These are phyloP conservation scores for Stichodactyla helianthus DNA, from an alignment of 64 coral and sea anemone genomes.

Conservation along the genomic window DNA sequence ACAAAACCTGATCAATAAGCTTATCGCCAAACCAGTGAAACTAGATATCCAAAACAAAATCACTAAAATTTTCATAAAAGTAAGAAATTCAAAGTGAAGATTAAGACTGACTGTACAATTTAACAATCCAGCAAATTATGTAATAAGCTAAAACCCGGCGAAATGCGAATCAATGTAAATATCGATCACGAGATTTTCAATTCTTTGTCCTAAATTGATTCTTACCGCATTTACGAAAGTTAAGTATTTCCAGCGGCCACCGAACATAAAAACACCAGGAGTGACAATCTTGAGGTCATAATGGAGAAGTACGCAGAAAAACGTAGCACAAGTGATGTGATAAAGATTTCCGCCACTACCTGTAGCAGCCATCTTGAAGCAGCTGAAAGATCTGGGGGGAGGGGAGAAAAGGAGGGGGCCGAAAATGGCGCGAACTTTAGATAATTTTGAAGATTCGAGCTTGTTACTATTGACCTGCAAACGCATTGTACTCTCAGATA, in stretches of 20 bases:
- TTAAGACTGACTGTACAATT: too few relatives aligned
- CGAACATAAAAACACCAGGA: not conserved
- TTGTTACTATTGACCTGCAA: not conserved
- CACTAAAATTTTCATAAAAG: not conserved
- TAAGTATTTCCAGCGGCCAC: slow-evolving; percentile 47
- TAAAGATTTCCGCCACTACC: not conserved
- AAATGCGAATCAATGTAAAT: too few relatives aligned
- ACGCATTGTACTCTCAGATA: not conserved
- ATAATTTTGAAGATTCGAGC: not conserved
- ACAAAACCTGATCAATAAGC: too few relatives aligned
- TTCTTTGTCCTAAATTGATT: not conserved
- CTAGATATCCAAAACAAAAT: not conserved
- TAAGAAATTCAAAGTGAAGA: not conserved
- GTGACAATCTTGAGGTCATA: slow-evolving; percentile 38
- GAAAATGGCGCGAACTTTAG: not conserved
- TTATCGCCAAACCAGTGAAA: too few relatives aligned
- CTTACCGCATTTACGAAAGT: slow-evolving; percentile 60
- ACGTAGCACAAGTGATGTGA: not conserved
- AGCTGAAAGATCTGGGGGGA: not conserved
- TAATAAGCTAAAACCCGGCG: not conserved
- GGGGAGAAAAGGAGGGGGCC: not conserved
- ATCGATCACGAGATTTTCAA: not conserved
- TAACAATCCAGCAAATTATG: not conserved
- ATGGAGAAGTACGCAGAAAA: slow-evolving; percentile 11
- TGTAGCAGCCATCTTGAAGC: not conserved